These are phyloP conservation scores for Nylanderia fulva DNA, from an alignment of 1,140 invertebrate species.

Conservation along the genomic window DNA sequence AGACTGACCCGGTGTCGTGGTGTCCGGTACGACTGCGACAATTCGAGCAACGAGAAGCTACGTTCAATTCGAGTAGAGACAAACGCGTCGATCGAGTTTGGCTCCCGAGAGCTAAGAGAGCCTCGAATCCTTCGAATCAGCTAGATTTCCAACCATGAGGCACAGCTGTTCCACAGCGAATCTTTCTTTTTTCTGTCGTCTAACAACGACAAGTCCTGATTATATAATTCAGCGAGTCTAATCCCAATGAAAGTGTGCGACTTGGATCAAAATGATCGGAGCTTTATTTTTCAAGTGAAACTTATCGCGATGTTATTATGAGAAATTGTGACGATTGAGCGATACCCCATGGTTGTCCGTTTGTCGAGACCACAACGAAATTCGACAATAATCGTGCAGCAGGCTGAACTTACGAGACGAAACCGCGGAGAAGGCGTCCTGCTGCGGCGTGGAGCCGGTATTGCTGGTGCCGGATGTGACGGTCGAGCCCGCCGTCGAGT, in stretches of 20 bases:
- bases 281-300: too few species aligned
- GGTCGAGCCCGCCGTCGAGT: slow-evolving; percentile 88
- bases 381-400: slow-evolving; percentile 11
- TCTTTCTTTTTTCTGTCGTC: neutral
- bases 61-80: slow-evolving; percentile 34
- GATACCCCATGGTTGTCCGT: slow-evolving; percentile 8
- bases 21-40: slow-evolving; percentile 89
- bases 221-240: neutral
- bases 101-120: neutral
- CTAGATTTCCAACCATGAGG: slow-evolving; percentile 35
- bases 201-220: neutral
- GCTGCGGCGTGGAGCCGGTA: slow-evolving; percentile 78
- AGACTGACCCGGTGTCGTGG: slow-evolving; percentile 89
- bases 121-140: slow-evolving; percentile 4
- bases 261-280: neutral
- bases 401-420: slow-evolving; percentile 81
- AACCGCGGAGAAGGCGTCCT: slow-evolving; percentile 82
- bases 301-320: too few species aligned
- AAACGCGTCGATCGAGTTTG: neutral
- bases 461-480: slow-evolving; percentile 78
- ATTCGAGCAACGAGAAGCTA: slow-evolving; percentile 42
- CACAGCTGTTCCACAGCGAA: neutral
- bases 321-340: neutral
- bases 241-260: neutral
- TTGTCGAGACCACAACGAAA: neutral